Conservation (phyloP, 2,113 vertebrate species). For the Eidolon helvum region DNA sequence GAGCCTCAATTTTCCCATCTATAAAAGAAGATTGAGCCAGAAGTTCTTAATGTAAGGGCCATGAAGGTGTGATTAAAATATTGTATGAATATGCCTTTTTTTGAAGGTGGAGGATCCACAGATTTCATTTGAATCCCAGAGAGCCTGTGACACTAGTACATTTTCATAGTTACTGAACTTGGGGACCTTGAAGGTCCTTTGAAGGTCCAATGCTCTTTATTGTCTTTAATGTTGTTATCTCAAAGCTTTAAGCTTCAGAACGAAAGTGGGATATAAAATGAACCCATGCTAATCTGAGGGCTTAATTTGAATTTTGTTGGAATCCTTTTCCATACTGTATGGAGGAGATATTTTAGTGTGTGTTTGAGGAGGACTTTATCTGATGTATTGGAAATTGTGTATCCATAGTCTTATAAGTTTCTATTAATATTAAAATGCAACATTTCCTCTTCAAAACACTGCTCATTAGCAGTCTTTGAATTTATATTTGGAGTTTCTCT, state of each 20-base stretch:
- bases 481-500: background rate
- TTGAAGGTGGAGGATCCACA: accelerated
- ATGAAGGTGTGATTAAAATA: background rate
- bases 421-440: background rate
- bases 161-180: background rate
- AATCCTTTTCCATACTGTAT: background rate
- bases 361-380: background rate
- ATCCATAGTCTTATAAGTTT: background rate
- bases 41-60: background rate
- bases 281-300: background rate
- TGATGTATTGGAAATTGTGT: background rate
- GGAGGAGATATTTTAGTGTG: background rate
- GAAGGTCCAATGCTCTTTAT: accelerated
- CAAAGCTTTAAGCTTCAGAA: background rate
- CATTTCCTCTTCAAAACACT: background rate
- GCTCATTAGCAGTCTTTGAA: background rate
- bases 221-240: background rate
- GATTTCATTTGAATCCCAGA: background rate
- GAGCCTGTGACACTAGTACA: background rate
- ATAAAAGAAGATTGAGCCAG: background rate
- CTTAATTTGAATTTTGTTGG: background rate
- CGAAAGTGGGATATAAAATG: background rate
- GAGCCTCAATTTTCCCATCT: background rate
- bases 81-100: background rate
- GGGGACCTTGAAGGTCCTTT: background rate